These are phyloP conservation scores for Plecotus auritus DNA, from an alignment of 2,113 vertebrate species.

Conservation along the genomic window DNA sequence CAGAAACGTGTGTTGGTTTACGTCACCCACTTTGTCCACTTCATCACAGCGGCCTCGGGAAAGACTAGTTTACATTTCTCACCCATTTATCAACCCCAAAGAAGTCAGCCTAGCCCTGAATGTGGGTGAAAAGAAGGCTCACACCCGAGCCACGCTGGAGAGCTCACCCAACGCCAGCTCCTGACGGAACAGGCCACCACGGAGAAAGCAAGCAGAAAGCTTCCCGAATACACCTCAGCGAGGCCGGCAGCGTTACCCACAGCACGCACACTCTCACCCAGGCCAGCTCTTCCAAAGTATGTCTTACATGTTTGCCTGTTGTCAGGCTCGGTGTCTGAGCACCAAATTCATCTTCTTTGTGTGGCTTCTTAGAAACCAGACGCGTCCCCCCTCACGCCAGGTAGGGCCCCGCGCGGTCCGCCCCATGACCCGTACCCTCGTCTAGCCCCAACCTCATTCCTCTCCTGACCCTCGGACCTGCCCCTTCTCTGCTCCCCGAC, in stretches of 20 bases:
- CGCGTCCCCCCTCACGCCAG: fast-evolving
- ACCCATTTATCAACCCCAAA: not conserved
- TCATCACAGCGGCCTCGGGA: not conserved
- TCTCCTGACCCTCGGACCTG: not conserved
- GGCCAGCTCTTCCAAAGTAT: constrained; percentile 24
- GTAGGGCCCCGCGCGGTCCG: fast-evolving
- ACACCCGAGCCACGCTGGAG: fast-evolving
- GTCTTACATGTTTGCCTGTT: not conserved
- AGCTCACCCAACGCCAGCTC: not conserved
- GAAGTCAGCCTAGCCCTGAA: too few relatives aligned
- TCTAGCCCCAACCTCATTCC: not conserved
- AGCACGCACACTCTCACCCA: constrained; percentile 17
- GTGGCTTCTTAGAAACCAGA: not conserved
- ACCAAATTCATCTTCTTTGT: constrained; percentile 33
- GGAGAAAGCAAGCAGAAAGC: not conserved
- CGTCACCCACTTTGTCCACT: not conserved
- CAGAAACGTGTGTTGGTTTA: not conserved
- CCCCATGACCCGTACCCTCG: fast-evolving
- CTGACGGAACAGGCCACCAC: fast-evolving
- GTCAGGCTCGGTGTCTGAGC: not conserved
- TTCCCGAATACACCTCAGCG: not conserved
- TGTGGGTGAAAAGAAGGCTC: not conserved
- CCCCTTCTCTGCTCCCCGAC: not conserved
- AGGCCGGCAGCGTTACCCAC: not conserved
- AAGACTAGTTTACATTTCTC: too few relatives aligned